Base-by-base conservation (phyloP, 2,797 vertebrate species). In the Sylvilagus floridanus region DNA sequence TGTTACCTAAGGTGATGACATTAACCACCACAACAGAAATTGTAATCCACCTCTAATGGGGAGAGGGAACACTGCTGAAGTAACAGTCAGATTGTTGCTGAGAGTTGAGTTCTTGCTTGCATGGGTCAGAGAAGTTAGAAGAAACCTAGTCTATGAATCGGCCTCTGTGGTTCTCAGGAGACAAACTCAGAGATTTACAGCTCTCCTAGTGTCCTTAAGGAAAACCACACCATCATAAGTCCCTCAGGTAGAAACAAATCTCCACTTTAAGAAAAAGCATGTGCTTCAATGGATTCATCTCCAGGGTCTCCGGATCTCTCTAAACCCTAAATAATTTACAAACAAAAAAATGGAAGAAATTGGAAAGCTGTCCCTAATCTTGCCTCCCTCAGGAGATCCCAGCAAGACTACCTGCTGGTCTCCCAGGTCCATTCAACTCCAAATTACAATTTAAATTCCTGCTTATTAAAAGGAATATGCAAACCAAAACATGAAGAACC, bases 381-480 rank as follows among this genome's bases (percentile, higher is more conserved):
- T 63, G 32, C 11, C 72, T 87, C 30, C 2, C 35, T 9, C 72
- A 62, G 30, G 66, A 96, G 37, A 91, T 35, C 5, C n/a, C 52
- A 12, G 19, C 7, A 78, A 54, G n/a, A 30, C 9, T 1, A 66
- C 52, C 24, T 62, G 16, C 11, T 63, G 75, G 32, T 72, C 65
- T 69, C 17, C 30, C 50, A 94, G 52, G 42, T 84, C 86, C 13
- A 84, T 47, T 93, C 81, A 54, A 85, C 14, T 17, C 19, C 17
- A 84, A 66, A 76, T 2, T 62, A 26, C 79, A 90, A 84, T 71
- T 91, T 52, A 93, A 87, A 93, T 22, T 32, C 10, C 78, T 78
- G 19, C 12, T 75, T 68, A 71, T 91, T 82, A 92, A 94, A 85
- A 78, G 2, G 73, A 82, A 95, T 28, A 65, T 5, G 91, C 2